Evolutionary conservation across 2,888 invertebrate genomes (phyloP), one percentile per base, ranked within the genome.

Genomic region (Torymus aiolomorphi): DNA sequence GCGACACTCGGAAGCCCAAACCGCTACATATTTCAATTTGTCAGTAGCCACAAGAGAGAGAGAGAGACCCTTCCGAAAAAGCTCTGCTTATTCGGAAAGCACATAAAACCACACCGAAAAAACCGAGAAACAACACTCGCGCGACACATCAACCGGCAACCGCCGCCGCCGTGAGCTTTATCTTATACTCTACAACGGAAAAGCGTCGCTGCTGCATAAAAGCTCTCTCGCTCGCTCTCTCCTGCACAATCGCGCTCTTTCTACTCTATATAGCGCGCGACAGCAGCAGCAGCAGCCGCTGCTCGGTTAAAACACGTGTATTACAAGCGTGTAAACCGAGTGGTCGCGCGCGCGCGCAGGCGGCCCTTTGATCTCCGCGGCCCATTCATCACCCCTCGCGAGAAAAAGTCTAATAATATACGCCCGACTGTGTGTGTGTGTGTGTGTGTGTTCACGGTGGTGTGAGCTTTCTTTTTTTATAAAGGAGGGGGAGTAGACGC

Each of bases 291-390:
- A n/a, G 59, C 16, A 57, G 66, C 71, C 62, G 62, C 8, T 62
- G 61, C 59, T 75, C 59, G 66, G 62, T 31, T 85, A 83, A 86
- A 87, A 88, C 88, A 87, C 87, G 86, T 90, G 89, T 90, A 90
- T 86, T 89, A 90, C 89, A 90, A 86, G 90, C 89, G 89, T 88
- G 90, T 89, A 90, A 89, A 89, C 87, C 87, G 87, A 88, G 86
- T 88, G 86, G 86, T 85, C 83, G 84, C 88, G 88, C 87, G 77
- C 69, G 70, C 5, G 42, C 42, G 5, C 31, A 42, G 8, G 76
- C 52, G 13, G 12, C 76, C 83, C 88, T 90, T 90, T 90, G 89
- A 90, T 89, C 89, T 88, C 83, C 71, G 42, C 42, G 42, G 81
- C 86, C 74, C 88, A 89, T 90, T 90, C 89, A 90, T 90, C 90